Conservation (phyloP, 2,888 invertebrate species). For the Vannuccia rotundouncinata region DNA sequence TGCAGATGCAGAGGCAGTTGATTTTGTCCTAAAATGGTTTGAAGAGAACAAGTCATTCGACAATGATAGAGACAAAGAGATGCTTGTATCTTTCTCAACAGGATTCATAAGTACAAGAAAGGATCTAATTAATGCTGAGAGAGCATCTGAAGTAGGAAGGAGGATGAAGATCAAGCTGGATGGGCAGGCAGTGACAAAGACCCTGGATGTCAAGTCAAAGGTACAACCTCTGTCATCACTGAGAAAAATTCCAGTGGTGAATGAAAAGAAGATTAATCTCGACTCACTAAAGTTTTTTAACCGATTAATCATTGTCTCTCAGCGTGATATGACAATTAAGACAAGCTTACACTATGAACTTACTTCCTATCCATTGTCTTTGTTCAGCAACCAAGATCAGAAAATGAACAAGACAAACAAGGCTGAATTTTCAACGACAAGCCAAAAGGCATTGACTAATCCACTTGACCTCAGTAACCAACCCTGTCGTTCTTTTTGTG, state of each 20-base stretch:
- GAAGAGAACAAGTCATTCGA: not conserved
- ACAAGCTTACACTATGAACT: not conserved
- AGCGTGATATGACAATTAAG: not conserved
- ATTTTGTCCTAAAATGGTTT: constrained; percentile 11
- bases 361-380: not conserved
- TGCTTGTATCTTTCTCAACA: constrained; percentile 13
- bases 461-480: not conserved
- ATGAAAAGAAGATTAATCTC: too few species aligned
- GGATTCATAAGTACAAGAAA: constrained; percentile 6
- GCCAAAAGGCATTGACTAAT: not conserved
- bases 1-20: constrained; percentile 14
- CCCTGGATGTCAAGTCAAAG: not conserved
- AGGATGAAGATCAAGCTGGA: not conserved
- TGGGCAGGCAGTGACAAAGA: not conserved
- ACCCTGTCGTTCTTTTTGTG: not conserved
- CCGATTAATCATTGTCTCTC: not conserved
- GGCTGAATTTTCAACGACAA: not conserved
- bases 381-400: not conserved
- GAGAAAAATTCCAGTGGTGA: not conserved
- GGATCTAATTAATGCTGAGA: not conserved
- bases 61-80: not conserved
- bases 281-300: not conserved
- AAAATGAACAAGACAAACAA: not conserved
- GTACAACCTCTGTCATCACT: not conserved
- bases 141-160: not conserved